Percentiles rank a stretch among this genome's conserved stretches.
These are phyloP conservation scores for Callipepla californica DNA, from an alignment of 2,113 vertebrate genomes.

Conservation along the genomic window DNA sequence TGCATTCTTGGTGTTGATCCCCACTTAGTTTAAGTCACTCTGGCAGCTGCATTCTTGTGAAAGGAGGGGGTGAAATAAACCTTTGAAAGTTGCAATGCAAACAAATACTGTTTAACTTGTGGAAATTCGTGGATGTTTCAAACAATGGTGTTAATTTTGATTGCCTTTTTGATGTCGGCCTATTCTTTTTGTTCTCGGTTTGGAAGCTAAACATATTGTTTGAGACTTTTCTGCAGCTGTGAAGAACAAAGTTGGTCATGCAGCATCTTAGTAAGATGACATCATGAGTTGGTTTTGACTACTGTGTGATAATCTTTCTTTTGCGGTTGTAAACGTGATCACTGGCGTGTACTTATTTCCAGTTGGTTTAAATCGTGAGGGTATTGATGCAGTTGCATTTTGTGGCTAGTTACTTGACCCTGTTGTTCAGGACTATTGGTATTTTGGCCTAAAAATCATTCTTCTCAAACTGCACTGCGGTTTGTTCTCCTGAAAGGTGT, in stretches of 20 bases:
- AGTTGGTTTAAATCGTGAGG: neutral
- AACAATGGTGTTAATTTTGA: constrained; percentile 37
- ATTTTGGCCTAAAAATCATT: neutral
- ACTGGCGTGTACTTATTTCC: neutral
- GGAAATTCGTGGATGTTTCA: neutral
- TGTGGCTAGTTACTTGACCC: neutral
- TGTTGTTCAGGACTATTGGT: neutral
- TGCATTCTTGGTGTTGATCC: neutral
- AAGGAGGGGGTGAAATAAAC: neutral
- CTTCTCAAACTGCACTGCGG: neutral
- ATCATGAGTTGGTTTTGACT: neutral
- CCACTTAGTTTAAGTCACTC: neutral
- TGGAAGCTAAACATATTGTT: neutral
- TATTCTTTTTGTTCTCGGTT: constrained; percentile 19
- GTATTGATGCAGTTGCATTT: neutral
- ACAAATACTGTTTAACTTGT: neutral
- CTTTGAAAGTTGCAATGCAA: constrained; percentile 26
- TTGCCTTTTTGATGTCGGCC: constrained; percentile 36
- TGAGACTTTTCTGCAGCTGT: constrained; percentile 27
- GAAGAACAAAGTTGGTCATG: constrained; percentile 20
- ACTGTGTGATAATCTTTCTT: neutral
- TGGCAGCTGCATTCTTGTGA: neutral
- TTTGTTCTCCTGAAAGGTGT: neutral
- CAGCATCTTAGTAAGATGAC: neutral
- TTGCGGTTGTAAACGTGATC: neutral